phyloP scores from a whole-genome alignment of 2,888 invertebrate species.

The Unio pictorum region DNA sequence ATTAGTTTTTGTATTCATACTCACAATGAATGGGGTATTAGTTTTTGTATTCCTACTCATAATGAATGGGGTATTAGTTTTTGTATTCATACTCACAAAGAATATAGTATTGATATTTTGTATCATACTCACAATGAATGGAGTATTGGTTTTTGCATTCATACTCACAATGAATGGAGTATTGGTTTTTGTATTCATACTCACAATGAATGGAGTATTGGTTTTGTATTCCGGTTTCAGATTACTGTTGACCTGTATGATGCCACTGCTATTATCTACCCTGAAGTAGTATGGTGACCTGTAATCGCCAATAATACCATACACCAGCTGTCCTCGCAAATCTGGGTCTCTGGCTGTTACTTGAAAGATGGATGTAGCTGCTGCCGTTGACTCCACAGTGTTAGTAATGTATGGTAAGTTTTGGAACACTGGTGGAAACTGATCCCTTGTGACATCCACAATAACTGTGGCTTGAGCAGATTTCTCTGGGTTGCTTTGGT shows the following conservation, averaged over 20 bases:
- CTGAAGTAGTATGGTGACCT: constrained; percentile 60
- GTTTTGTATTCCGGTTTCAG: constrained; percentile 39
- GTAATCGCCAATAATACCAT: constrained; percentile 47
- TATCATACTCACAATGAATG: too few species aligned
- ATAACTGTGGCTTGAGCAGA: constrained; percentile 29
- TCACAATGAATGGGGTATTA: too few species aligned
- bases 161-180: too few species aligned
- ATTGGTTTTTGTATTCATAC: too few species aligned
- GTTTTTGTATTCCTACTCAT: too few species aligned
- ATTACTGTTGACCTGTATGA: constrained; percentile 48
- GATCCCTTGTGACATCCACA: constrained; percentile 35
- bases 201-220: constrained; percentile 17
- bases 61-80: too few species aligned
- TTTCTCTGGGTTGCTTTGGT: constrained; percentile 49
- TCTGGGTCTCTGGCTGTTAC: constrained; percentile 53
- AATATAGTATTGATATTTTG: too few species aligned
- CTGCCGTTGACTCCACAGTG: constrained; percentile 30
- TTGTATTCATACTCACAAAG: too few species aligned
- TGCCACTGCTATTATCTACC: constrained; percentile 42
- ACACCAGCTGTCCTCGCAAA: constrained; percentile 41
- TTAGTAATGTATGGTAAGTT: constrained; percentile 38
- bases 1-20: too few species aligned
- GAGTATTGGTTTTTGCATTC: too few species aligned
- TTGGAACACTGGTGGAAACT: constrained; percentile 38
- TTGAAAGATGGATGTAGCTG: constrained; percentile 30